Evolutionary conservation across 2,888 invertebrate species (phyloP).

Genomic region (Parascotia fuliginaria): DNA sequence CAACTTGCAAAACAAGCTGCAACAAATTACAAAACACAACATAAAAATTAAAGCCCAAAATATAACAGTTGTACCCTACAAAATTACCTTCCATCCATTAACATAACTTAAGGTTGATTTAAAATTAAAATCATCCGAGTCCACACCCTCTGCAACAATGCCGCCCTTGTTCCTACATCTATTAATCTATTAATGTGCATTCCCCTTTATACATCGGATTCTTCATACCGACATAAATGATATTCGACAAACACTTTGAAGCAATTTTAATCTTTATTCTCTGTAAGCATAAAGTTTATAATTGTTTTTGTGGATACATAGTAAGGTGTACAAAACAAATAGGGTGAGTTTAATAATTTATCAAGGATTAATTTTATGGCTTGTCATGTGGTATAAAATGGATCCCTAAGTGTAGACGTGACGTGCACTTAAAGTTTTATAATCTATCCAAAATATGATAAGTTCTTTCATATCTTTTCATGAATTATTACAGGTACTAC

Average conservation of each 20-base stretch:
- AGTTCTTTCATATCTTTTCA: neutral
- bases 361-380: slow-evolving; percentile 48
- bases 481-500: neutral
- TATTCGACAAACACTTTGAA: neutral
- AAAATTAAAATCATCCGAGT: slow-evolving; percentile 57
- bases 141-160: slow-evolving; percentile 42
- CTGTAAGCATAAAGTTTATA: neutral
- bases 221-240: slow-evolving; percentile 13
- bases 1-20: neutral
- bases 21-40: neutral
- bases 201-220: slow-evolving; percentile 35
- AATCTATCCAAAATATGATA: neutral
- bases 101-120: slow-evolving; percentile 56
- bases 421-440: slow-evolving; percentile 23
- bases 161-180: slow-evolving; percentile 37
- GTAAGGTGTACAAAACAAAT: slow-evolving; percentile 27
- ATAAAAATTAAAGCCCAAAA: slow-evolving; percentile 8
- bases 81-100: slow-evolving; percentile 46
- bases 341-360: slow-evolving; percentile 42
- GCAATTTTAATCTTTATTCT: slow-evolving; percentile 9
- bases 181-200: slow-evolving; percentile 51
- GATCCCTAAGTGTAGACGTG: slow-evolving; percentile 23
- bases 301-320: neutral
- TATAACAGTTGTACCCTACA: slow-evolving; percentile 28
- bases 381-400: slow-evolving; percentile 38